Conservation (phyloP, 2,797 vertebrate genomes). For the Nannoperca australis region DNA sequence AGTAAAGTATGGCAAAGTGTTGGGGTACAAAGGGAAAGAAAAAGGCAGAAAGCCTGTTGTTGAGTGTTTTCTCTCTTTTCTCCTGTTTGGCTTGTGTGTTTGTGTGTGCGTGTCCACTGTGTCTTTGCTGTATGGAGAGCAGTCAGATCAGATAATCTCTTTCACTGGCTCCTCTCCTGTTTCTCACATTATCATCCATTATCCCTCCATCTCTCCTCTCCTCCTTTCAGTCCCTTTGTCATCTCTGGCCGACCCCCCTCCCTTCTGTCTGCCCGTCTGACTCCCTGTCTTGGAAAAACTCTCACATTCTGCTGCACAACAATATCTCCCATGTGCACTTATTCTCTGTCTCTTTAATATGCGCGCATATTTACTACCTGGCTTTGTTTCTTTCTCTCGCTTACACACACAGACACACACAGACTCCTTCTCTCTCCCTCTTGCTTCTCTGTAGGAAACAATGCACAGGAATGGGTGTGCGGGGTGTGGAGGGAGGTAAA, state of each 20-base stretch:
- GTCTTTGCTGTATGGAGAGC: constrained; percentile 50
- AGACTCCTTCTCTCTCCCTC: constrained; percentile 24
- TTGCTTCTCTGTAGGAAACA: constrained; percentile 68
- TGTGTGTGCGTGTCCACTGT: constrained; percentile 37
- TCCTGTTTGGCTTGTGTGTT: constrained; percentile 27
- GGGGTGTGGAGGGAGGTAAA: constrained; percentile 61
- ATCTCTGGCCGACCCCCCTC: constrained; percentile 34
- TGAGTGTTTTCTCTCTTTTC: constrained; percentile 33
- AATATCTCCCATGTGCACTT: constrained; percentile 47
- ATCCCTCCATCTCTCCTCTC: constrained; percentile 70
- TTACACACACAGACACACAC: constrained; percentile 1
- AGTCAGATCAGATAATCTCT: constrained; percentile 77
- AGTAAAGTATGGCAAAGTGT: constrained; percentile 21
- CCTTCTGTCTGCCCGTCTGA: constrained; percentile 38
- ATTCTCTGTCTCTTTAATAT: constrained; percentile 36
- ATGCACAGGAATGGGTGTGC: constrained; percentile 81
- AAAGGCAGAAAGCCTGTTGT: constrained; percentile 1
- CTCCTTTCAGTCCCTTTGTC: constrained; percentile 72
- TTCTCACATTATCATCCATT: constrained; percentile 80
- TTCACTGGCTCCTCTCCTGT: constrained; percentile 75
- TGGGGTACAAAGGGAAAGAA: constrained; percentile 11
- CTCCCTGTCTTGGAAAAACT: constrained; percentile 55
- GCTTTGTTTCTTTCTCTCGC: constrained; percentile 34
- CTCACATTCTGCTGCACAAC: constrained; percentile 52
- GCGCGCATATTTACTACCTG: constrained; percentile 44